Base-by-base conservation (phyloP, 2,113 vertebrate genomes). In the Campylomormyrus tamandua region DNA sequence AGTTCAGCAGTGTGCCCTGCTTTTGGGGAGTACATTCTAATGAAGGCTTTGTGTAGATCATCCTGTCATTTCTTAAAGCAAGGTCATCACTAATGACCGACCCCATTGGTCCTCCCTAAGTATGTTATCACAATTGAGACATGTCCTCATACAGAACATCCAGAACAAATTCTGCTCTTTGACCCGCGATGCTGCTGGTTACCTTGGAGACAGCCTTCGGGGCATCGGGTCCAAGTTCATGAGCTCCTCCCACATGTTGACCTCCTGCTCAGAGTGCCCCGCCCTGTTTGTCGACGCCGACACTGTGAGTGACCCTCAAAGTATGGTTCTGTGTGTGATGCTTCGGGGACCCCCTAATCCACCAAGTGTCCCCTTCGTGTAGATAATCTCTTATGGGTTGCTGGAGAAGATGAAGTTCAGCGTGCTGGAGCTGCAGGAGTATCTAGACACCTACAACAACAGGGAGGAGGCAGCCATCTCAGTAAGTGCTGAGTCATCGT, bases 361-460 rank as follows among this genome's bases (percentile, higher is more conserved):
- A 53, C 49, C n/a, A 49, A 85, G 0, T 52, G 4, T 5, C 56
- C 52, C 62, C 52, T 49, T 89, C 92, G 90, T 96, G 53, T 91
- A 99, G 98, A 97, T 99, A 88, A 96, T 99, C 77, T 99, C 98
- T 88, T 99, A 98, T 91, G 98, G 98, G 88, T 97, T 99, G 90
- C 96, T 99, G 90, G 98, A 99, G 90, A 99, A 98, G 94, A 96
- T 99, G 94, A 99, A 99, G 94, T 99, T 99, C 95, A 98, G 98
- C 92, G 98, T 98, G 6, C 91, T 99, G 92, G 98, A 99, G 93
- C 96, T 99, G 50, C 98, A 99, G 93, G 98, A 99, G 94, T 99
- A 99, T 93, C 92, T 99, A 94, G 98, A 99, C 91, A 99, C 98
- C 0, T 99, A 99, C 94, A 99, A 97, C 95, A 97, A 96, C 91